Evolutionary conservation across 2,113 vertebrate species (phyloP).

Genomic region (Lepus timidus): DNA sequence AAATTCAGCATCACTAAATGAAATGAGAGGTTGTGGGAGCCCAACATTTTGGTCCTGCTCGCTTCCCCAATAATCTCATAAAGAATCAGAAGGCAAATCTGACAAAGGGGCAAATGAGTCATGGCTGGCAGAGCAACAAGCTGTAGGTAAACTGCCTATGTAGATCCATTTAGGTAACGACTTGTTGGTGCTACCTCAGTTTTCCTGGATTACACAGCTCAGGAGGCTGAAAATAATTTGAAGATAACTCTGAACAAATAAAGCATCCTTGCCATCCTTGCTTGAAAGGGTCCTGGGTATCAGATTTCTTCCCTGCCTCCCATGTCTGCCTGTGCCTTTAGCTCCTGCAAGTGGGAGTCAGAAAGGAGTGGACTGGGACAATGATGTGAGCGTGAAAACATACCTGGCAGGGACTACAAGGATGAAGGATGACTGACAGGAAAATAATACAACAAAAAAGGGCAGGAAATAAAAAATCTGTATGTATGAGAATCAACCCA

Average conservation of each 20-base stretch:
- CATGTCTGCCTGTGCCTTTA: background rate
- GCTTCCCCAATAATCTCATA: background rate
- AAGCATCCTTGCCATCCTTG: background rate
- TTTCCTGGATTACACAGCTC: background rate
- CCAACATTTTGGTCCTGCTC: constrained; percentile 9
- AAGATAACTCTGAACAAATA: constrained; percentile 10
- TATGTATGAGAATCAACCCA: constrained; percentile 41
- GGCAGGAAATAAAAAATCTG: constrained; percentile 34
- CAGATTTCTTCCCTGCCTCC: background rate
- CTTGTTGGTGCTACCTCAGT: background rate
- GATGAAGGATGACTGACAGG: background rate
- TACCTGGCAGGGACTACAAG: background rate
- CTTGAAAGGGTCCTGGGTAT: background rate
- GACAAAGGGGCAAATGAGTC: background rate
- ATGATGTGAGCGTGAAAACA: background rate
- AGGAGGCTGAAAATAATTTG: background rate
- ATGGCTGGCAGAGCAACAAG: background rate
- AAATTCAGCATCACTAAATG: background rate
- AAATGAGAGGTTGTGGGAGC: constrained; percentile 11
- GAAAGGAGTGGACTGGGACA: background rate
- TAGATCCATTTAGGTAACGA: background rate
- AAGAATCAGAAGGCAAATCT: background rate
- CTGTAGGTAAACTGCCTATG: background rate
- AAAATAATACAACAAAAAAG: constrained; percentile 37
- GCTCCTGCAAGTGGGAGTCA: background rate